Base-by-base conservation (phyloP, 1,140 invertebrate species). In the Akabosia matsudoensis region DNA sequence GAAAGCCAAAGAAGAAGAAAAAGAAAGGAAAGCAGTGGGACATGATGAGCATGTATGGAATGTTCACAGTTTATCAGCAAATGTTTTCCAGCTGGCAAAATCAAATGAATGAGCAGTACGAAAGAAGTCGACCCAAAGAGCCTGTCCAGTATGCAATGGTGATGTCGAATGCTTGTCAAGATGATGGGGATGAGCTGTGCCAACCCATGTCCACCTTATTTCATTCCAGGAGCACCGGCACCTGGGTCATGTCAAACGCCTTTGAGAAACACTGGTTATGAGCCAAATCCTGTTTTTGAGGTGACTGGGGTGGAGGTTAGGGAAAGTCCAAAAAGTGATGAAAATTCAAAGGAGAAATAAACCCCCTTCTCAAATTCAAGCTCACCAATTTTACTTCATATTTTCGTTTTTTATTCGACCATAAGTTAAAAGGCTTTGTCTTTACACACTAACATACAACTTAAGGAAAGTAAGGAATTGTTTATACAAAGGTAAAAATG, bases 21-120 rank as follows among this genome's bases (percentile, higher is more conserved):
- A 4, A 67, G 31, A 31, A 67, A 31, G 7, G 22, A 31, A 67
- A 31, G 24, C 24, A 67, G 4, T 67, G 61, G 61, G 30, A 67
- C 30, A 67, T 67, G 61, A 67, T 67, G 28, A 67, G 24, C 24
- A 67, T 67, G 61, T 67, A 67, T 31, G 61, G 61, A 31, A 67
- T 67, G 61, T 67, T 7, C 28, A 67, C 61, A 2, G 10, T 67
- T 2, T 67, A 30, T 30, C 61, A 67, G 61, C 61, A 67, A 67
- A 67, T 67, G 61, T 67, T 30, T 31, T 30, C 61, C 61, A 67
- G 10, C 28, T 67, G 61, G 61, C 61, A 67, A 13, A 67, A 28
- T 67, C 61, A 67, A 31, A 67, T 67, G 61, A 4, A 2, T 24
- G 61, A 67, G 4, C 61, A 67, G 28, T 31, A 67, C 31, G 61